phyloP scores from a whole-genome alignment of 2,888 invertebrate genomes.

The Dusona sp. region DNA sequence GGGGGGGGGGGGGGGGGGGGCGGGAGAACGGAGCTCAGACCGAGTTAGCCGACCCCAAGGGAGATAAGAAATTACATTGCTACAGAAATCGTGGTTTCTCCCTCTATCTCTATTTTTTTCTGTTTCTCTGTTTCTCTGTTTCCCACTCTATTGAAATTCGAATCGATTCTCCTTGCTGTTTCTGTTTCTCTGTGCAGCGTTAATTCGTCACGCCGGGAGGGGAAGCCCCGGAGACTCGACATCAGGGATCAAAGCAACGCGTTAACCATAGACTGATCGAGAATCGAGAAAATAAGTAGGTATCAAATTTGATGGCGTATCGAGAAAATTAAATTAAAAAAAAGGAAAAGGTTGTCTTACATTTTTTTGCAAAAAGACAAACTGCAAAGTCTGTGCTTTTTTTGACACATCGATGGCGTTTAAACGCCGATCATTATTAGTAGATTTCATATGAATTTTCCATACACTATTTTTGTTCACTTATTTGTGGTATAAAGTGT shows the following conservation, averaged over 20 bases:
- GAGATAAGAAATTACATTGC: constrained; percentile 61
- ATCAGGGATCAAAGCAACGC: constrained; percentile 30
- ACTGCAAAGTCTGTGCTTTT: not conserved
- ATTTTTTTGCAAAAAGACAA: not conserved
- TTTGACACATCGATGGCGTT: too few relatives aligned
- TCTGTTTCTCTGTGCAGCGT: constrained; percentile 4
- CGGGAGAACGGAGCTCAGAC: constrained; percentile 30
- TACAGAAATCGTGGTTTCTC: constrained; percentile 54
- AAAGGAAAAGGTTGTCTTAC: not conserved
- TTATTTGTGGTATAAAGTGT: too few relatives aligned
- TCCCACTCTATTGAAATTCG: constrained; percentile 51
- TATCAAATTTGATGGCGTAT: not conserved
- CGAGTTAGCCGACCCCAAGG: constrained; percentile 46
- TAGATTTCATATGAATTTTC: too few relatives aligned
- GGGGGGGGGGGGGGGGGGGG: too few relatives aligned
- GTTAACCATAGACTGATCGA: constrained; percentile 35
- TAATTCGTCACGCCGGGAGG: constrained; percentile 29
- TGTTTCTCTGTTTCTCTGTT: constrained; percentile 24
- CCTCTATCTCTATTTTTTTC: constrained; percentile 20
- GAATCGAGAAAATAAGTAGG: constrained; percentile 3
- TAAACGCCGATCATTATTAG: too few relatives aligned
- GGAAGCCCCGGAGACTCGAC: constrained; percentile 19
- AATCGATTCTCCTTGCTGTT: constrained; percentile 57
- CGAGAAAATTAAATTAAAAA: not conserved
- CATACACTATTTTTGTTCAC: too few relatives aligned